Evolutionary conservation across 2,797 vertebrate genomes (phyloP).

Genomic region (Lophius americanus): DNA sequence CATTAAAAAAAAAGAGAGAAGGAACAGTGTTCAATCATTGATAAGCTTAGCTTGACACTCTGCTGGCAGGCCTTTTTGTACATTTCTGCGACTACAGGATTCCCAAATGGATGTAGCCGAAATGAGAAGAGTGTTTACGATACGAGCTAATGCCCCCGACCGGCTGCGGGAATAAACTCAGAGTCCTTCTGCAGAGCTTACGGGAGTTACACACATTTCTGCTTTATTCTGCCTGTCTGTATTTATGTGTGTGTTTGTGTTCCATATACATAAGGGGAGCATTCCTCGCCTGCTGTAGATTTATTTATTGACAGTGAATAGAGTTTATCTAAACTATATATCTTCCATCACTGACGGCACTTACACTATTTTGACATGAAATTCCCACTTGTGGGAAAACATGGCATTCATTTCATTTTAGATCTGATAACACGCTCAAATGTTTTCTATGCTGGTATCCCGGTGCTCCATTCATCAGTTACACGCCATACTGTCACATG

Average conservation of each 20-base stretch:
- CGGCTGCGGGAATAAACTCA: conserved; percentile 32
- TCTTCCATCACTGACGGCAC: not conserved
- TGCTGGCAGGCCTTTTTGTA: conserved; percentile 34
- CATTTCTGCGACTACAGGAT: conserved; percentile 24
- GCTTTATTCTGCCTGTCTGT: not conserved
- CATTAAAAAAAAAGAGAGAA: conserved; percentile 39
- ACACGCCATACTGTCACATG: not conserved
- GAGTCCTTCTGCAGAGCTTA: conserved; percentile 19
- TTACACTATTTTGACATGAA: not conserved
- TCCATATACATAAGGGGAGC: not conserved
- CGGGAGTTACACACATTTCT: conserved; percentile 6
- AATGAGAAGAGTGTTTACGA: conserved; percentile 43
- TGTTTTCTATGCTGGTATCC: not conserved
- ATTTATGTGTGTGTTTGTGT: not conserved
- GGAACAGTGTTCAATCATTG: conserved; percentile 57
- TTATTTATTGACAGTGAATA: not conserved
- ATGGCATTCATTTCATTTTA: not conserved
- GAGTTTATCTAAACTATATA: not conserved
- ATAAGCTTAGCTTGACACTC: conserved; percentile 53
- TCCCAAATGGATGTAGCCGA: conserved; percentile 26
- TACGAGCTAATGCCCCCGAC: conserved; percentile 16
- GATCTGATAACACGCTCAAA: not conserved
- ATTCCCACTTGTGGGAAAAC: not conserved
- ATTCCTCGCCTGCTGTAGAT: not conserved
- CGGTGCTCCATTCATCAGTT: not conserved